Conservation (phyloP, 2,113 vertebrate species). For the Corvus hawaiiensis region DNA sequence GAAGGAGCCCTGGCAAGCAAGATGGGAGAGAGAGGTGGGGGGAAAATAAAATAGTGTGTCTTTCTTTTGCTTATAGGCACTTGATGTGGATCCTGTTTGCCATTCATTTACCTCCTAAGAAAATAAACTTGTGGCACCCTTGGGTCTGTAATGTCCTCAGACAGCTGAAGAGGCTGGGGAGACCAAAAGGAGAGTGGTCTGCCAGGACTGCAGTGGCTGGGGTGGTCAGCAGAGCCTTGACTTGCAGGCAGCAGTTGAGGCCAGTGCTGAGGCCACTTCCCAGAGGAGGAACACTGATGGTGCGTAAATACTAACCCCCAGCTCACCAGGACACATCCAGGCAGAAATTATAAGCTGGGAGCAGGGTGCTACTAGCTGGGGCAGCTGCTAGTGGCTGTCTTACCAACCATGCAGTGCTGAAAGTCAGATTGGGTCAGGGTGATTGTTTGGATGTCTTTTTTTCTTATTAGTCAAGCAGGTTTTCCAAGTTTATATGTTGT, state of each 20-base stretch:
- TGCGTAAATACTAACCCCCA: background rate
- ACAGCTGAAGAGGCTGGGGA: background rate
- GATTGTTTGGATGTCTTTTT: background rate
- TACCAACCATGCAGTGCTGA: background rate
- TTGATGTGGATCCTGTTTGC: background rate
- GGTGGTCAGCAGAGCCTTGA: rapidly evolving
- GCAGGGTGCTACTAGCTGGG: background rate
- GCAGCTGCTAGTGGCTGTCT: background rate
- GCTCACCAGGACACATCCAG: background rate
- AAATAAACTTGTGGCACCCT: background rate
- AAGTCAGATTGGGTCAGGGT: background rate
- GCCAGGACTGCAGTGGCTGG: background rate
- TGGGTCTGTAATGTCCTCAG: no score
- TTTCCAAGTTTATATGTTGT: conserved; percentile 33
- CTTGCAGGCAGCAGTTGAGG: background rate
- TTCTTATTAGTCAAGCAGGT: background rate
- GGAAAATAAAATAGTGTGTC: background rate
- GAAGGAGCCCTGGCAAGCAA: background rate
- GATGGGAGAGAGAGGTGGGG: background rate
- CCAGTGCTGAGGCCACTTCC: background rate
- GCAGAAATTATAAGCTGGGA: background rate
- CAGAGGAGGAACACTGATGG: background rate
- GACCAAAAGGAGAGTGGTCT: background rate
- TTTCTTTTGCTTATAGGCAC: background rate
- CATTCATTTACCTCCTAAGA: background rate